Evolutionary conservation across 2,113 vertebrate genomes (phyloP), one percentile per base, ranked within the genome.

Genomic region (Spea bombifrons): DNA sequence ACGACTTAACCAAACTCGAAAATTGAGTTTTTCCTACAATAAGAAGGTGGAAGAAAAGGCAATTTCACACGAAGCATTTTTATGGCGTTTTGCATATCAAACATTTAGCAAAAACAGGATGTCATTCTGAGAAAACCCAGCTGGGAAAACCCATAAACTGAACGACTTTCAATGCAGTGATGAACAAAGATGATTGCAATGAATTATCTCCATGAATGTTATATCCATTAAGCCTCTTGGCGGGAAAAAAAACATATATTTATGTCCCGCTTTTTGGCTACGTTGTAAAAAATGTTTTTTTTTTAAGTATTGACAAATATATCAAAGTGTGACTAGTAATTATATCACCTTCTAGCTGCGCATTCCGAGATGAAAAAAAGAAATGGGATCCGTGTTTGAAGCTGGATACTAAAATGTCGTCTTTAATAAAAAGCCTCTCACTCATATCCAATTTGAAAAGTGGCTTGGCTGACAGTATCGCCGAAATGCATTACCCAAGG

Each of bases 391-490:
- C 44, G 49, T n/a, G 17, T 66, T 66, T 53, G 43, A 53, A 61
- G 47, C 77, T 66, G 49, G 16, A 61, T 80, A 63, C 63, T 66
- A 80, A 73, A 66, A 73, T 73, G 70, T 73, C 64, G 66, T 80
- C 64, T 80, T 67, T 79, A 43, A 52, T 73, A 67, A 73, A 73
- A 73, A 53, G 70, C 50, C 70, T 73, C 53, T 79, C 70, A 73
- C 48, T 78, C 76, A 72, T 16, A 61, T 65, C 76, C 69, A 65
- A 66, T 72, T 59, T 80, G 61, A 48, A 30, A 53, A 73, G 69
- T 47, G n/a, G 47, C 16, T 73, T 48, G 66, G 63, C 70, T 73
- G 63, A 66, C 50, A 73, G 44, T 48, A 57, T 73, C 71, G 66
- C 70, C 63, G 16, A 65, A 80, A 80, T 59, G 77, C 61, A 67